A percentile compares a stretch with the other conserved stretches of the same genome.
These are phyloP conservation scores for Leptinotarsa texana DNA, from an alignment of 1,140 invertebrate species.

Conservation along the genomic window DNA sequence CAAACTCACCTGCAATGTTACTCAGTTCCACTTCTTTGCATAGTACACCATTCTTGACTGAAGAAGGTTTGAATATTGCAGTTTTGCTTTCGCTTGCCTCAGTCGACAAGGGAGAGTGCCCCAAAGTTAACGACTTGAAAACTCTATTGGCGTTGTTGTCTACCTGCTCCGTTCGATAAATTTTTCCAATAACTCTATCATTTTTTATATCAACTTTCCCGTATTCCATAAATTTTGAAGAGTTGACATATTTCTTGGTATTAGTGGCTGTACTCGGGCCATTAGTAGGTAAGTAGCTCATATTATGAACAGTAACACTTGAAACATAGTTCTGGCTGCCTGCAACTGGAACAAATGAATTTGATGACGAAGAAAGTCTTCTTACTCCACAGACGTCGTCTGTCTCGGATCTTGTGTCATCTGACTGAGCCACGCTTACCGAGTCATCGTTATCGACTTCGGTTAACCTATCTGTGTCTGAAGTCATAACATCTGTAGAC, in stretches of 20 bases:
- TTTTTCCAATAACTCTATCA: constrained; percentile 33
- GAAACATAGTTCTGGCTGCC: constrained; percentile 31
- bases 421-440: constrained; percentile 73
- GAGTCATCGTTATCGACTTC: constrained; percentile 86
- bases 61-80: constrained; percentile 15
- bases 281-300: constrained; percentile 28
- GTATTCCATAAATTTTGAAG: constrained; percentile 21
- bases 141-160: constrained; percentile 58
- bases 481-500: constrained; percentile 95
- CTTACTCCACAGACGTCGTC: constrained; percentile 50
- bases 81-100: constrained; percentile 18
- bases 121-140: constrained; percentile 32
- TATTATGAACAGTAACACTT: constrained; percentile 24
- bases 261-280: constrained; percentile 24
- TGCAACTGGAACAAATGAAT: constrained; percentile 34
- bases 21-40: constrained; percentile 23
- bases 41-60: constrained; percentile 11
- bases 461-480: constrained; percentile 89
- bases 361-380: constrained; percentile 42
- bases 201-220: constrained; percentile 14
- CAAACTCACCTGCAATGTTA: constrained; percentile 33
- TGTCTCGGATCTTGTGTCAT: constrained; percentile 71
- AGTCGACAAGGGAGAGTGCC: constrained; percentile 7
- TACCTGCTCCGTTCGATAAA: constrained; percentile 30
- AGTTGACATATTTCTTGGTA: constrained; percentile 15